Evolutionary conservation across 1,140 invertebrate genomes (phyloP), one percentile per base, ranked within the genome.

Genomic region (Aphelenchoides avenae): DNA sequence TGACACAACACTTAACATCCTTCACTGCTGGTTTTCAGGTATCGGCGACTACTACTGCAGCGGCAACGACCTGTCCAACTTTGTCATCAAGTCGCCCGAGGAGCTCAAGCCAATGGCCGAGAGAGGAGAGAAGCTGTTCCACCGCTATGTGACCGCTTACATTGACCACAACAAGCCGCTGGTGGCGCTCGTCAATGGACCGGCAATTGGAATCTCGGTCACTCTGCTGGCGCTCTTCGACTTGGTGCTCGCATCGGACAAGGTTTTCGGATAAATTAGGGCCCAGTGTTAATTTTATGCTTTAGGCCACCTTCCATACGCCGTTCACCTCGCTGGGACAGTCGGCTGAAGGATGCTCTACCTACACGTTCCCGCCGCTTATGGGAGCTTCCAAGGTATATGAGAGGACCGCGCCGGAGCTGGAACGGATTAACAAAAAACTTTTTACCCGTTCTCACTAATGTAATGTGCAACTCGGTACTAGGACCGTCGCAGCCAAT

Each of bases 161-260:
- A 90, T 96, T 61, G 82, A 84, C 56, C 92, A 88, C 75, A 87
- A 89, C 0, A 96, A 96, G 78, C 81, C 91, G 18, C 73, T 97
- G 37, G 83, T 95, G 53, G 87, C 85, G 33, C 79, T 92, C 37
- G 85, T 96, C 0, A 92, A 96, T 84, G 92, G 91, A 31, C 89
- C 88, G 43, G 89, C 91, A n/a, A 84, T 94, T 58, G 93, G 93
- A 18, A 85, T 96, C 62, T 85, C 85, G 43, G 85, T 86, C 0
- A 94, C 91, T 6, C 84, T 86, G 0, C 78, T 91, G 20, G 84
- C 84, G 7, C 80, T 95, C 0, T 94, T 85, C 83, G 92, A 97
- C 81, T 81, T 87, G 42, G 85, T 94, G 24, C 91, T 88, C 79
- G 87, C 89, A 36, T 85, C 85, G n/a, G 84, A 89, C 53, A 84